Base-by-base conservation (phyloP, 2,888 invertebrate species). In the Chymomyza procnemis region DNA sequence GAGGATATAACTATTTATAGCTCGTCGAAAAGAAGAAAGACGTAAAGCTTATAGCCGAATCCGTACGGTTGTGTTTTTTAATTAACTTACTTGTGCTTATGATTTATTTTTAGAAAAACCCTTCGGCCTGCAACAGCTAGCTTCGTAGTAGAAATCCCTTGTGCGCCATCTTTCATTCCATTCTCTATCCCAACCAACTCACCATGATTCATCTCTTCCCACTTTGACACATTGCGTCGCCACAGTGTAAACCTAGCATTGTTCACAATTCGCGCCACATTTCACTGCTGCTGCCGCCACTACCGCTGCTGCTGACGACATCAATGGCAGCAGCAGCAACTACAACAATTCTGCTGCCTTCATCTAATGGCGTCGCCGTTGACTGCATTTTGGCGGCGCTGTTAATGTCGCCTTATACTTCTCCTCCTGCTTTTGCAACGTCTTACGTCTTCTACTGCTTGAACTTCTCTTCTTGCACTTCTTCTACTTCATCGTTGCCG, bases 311-410 rank as follows among this genome's bases (percentile, higher is more conserved):
- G 67, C 75, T 67, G 71, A 77, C 70, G 73, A 61, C 72, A 73
- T 67, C 58, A 60, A 46, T 46, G 52, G 18, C 55, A 55, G 30
- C 46, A 26, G 14, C 69, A 58, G 14, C 2, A 60, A 22, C 47
- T 48, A 50, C 34, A 62, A 52, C 55, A 62, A 62, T 22, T 6
- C 54, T 18, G 56, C 69, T 62, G 34, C 57, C 70, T 60, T 56
- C 69, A 55, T 80, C 80, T 81, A 84, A 81, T 69, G 74, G 79
- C 81, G 73, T 72, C 68, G 73, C 57, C 59, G 73, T 66, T 76
- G 81, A 86, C 85, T 81, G 81, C 85, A 80, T 67, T 74, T 82
- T 70, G 75, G 79, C 76, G 73, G 75, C 48, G 59, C 21, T 46
- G 19, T 19, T 21, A 21, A 47, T 34, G 22, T 6, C 26, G 41